Base-by-base conservation (phyloP, 1,140 invertebrate genomes). In the Penaeus japonicus region DNA sequence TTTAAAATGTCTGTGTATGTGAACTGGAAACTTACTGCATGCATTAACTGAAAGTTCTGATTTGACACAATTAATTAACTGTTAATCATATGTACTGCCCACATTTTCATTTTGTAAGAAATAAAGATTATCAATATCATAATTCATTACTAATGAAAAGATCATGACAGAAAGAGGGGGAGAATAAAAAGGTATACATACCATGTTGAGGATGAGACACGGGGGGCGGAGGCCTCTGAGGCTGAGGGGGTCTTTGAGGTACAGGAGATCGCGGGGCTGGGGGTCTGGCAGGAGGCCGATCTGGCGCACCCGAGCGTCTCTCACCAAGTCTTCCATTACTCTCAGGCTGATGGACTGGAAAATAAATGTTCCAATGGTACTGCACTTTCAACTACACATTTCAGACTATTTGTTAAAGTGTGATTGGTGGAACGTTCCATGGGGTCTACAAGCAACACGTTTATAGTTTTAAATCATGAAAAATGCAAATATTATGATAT, bases 261-360 rank as follows among this genome's bases (percentile, higher is more conserved):
- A 62, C 75, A 24, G 57, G 89, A 87, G 77, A 88, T 10, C 57
- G 80, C 3, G 90, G 89, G 20, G 81, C 27, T 35, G 35, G 79
- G 35, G 70, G 77, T 57, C 81, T 24, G 62, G 77, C 75, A 47
- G 85, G 85, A 20, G 57, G 80, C 30, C 81, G 65, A 17, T 77
- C 80, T 15, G 80, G 62, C 7, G 54, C 39, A 4, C 57, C 75
- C 0, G 32, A 84, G 4, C 81, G 81, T 27, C 81, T 84, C 5
- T 84, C 81, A 84, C 78, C 91, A 92, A 73, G 90, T 91, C 10
- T 92, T 92, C 65, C 92, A 92, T 27, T 93, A 92, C 3, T 90
- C 81, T 86, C 85, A 32, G 82, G 91, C 90, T 7, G 93, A 91
- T 3, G 93, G 92, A 7, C 92, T 89, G 80, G 89, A 24, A 65